These are phyloP conservation scores for Steatornis caripensis DNA, from an alignment of 2,113 vertebrate species.

Conservation along the genomic window DNA sequence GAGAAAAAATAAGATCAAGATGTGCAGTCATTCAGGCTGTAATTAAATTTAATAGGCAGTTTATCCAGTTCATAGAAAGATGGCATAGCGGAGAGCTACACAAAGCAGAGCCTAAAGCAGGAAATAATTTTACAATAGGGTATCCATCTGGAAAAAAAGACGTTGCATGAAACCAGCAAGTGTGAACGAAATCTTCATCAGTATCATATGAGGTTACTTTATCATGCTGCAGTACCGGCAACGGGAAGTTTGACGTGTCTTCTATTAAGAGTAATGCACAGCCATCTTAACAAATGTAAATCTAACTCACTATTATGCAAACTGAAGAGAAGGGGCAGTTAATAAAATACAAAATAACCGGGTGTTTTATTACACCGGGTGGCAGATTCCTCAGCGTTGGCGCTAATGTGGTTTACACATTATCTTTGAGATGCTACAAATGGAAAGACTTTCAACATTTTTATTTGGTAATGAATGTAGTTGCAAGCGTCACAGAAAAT, in stretches of 20 bases:
- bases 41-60: conserved; percentile 83
- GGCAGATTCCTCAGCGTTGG: neutral
- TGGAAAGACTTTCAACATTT: neutral
- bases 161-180: conserved; percentile 64
- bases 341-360: conserved; percentile 69
- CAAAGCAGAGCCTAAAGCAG: conserved; percentile 68
- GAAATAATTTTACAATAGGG: conserved; percentile 75
- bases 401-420: neutral
- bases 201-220: conserved; percentile 61
- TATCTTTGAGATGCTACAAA: neutral
- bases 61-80: conserved; percentile 76
- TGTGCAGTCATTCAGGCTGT: conserved; percentile 71
- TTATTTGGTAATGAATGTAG: neutral
- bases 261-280: conserved; percentile 67
- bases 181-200: conserved; percentile 77
- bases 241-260: conserved; percentile 33
- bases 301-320: conserved; percentile 69
- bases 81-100: conserved; percentile 64
- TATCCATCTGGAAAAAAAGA: conserved; percentile 80
- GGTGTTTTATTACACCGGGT: conserved; percentile 32
- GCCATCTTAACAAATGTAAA: conserved; percentile 65
- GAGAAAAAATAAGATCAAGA: conserved; percentile 70
- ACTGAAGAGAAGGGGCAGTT: conserved; percentile 66
- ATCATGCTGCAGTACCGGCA: conserved; percentile 40
- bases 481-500: neutral